Conservation (phyloP, 2,797 vertebrate species). For the Parauchenoglanis ngamensis region DNA sequence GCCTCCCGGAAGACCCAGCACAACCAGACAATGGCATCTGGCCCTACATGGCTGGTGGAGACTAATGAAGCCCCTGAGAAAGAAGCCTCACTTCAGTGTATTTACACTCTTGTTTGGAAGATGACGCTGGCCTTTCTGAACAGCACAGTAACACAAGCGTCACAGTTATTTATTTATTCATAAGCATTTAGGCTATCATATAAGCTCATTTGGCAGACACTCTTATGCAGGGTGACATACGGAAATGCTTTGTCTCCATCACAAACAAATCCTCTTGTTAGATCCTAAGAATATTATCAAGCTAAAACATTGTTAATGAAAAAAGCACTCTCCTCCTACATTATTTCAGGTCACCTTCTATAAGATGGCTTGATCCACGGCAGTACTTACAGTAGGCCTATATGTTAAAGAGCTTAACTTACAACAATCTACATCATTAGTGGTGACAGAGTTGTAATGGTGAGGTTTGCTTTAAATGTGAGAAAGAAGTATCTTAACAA, state of each 20-base stretch:
- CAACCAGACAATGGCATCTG: constrained; percentile 20
- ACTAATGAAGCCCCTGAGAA: constrained; percentile 51
- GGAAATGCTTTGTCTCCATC: background rate
- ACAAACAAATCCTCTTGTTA: background rate
- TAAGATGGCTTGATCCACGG: background rate
- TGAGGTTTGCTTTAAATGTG: background rate
- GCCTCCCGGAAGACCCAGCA: constrained; percentile 2
- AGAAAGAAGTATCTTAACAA: background rate
- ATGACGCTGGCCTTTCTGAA: constrained; percentile 1
- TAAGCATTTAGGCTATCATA: background rate
- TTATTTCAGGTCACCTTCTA: background rate
- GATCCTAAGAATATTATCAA: background rate
- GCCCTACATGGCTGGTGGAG: background rate
- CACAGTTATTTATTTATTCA: constrained; percentile 13
- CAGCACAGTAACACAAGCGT: constrained; percentile 16
- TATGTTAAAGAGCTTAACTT: background rate
- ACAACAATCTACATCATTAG: background rate
- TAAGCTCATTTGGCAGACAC: background rate
- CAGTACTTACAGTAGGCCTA: background rate
- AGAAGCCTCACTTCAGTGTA: constrained; percentile 9
- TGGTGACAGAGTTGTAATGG: background rate
- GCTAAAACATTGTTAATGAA: background rate
- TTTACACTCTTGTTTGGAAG: constrained; percentile 18
- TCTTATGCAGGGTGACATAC: background rate
- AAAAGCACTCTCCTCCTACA: background rate